Base-by-base conservation (phyloP, 2,797 vertebrate genomes). In the Chelidonichthys spinosus region DNA sequence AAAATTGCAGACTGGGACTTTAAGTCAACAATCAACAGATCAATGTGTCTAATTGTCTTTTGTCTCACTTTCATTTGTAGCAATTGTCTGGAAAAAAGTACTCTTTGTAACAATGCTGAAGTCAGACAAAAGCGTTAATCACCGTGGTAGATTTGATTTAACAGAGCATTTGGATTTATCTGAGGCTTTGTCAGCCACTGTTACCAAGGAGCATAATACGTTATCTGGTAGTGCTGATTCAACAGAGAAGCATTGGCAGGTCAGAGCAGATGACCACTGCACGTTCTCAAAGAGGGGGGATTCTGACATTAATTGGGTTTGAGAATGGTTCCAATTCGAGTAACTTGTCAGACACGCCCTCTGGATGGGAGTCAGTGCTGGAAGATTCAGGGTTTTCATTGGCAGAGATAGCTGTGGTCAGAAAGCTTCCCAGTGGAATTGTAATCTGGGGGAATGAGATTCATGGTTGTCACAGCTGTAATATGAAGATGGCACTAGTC, bases 181-280 rank as follows among this genome's bases (percentile, higher is more conserved):
- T 42, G 59, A 69, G 17, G 43, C 39, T 63, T 50, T 63, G 60
- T 62, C 47, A 53, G 33, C 11, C 6, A 2, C 25, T n/a, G 18
- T 11, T 47, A 46, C 33, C 4, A 43, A 33, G 40, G 40, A 59
- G 17, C 36, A 13, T 49, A 42, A 64, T 46, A 59, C 25, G 42
- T 13, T 40, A 46, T 47, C 55, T 66, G 18, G 25, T 25, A 37
- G 0, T 35, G n/a, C 11, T 35, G 13, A 79, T 49, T 64, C 35
- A 63, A 17, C 67, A 49, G 49, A 42, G 42, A 65, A 15, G 7
- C 40, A 11, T 5, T 18, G 18, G 25, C 25, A 25, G 25, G 25
- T 25, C 25, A 25, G 44, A 62, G 56, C 35, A 70, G 18, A 66
- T 49, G 40, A 69, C 42, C 7, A 14, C 7, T 14, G 33, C 14